Conservation (phyloP, 1,140 invertebrate species). For the Steinernema feltiae region DNA sequence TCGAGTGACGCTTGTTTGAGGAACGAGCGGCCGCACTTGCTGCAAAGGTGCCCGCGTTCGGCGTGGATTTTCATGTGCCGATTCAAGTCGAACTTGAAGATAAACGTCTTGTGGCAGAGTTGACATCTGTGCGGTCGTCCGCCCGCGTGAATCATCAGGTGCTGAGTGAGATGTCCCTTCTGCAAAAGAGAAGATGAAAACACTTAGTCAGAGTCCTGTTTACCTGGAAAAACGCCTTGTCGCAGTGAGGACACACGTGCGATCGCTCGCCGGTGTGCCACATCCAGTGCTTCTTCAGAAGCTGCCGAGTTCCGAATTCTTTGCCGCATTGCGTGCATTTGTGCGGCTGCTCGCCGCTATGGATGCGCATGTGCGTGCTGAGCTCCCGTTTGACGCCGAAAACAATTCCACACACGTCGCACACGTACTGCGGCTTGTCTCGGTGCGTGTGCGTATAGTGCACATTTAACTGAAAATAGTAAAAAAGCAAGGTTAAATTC, state of each 20-base stretch:
- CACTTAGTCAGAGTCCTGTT: constrained; percentile 20
- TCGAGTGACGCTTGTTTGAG: constrained; percentile 42
- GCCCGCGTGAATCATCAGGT: constrained; percentile 56
- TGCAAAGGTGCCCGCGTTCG: constrained; percentile 48
- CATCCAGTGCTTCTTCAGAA: constrained; percentile 91
- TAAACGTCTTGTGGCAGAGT: constrained; percentile 91
- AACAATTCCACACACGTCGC: constrained; percentile 41
- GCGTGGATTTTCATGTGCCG: constrained; percentile 56
- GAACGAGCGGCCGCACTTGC: constrained; percentile 49
- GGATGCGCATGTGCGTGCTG: constrained; percentile 76
- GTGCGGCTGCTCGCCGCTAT: constrained; percentile 86
- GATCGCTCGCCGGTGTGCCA: constrained; percentile 72
- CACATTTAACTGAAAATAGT: constrained; percentile 43
- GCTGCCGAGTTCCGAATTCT: constrained; percentile 90
- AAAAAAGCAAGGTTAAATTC: not conserved
- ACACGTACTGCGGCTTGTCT: constrained; percentile 52
- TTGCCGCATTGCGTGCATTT: constrained; percentile 92
- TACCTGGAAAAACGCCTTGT: constrained; percentile 55
- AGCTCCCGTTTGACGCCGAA: constrained; percentile 54
- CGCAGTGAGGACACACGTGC: constrained; percentile 49
- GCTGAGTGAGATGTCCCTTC: constrained; percentile 57
- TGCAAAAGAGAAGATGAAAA: constrained; percentile 38
- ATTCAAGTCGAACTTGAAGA: constrained; percentile 57
- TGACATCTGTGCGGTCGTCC: constrained; percentile 88
- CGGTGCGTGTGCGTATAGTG: constrained; percentile 52